Base-by-base conservation (phyloP, 2,888 invertebrate species). In the Lycophotia porphyrea region DNA sequence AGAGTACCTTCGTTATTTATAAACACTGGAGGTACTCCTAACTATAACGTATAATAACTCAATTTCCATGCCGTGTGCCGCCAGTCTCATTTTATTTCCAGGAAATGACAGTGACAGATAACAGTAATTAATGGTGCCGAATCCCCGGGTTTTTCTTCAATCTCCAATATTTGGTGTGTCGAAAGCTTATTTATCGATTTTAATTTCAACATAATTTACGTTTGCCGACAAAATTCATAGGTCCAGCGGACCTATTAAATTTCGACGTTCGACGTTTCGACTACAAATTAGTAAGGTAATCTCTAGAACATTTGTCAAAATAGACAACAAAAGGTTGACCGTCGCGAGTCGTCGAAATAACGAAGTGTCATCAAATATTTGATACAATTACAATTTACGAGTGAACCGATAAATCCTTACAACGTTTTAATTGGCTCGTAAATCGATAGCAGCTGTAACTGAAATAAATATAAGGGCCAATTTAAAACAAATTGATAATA, bases 381-480 rank as follows among this genome's bases (percentile, higher is more conserved):
- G 75, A 82, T 83, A 82, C 82, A 79, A 86, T 86, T 79, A 84
- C 78, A 84, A 76, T 88, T 86, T 85, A 88, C 84, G 88, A 87
- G 84, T 86, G 86, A 76, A 82, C 86, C 87, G 82, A 90, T 91
- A 88, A 88, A 88, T 91, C 83, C 49, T 73, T 78, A 80, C 78
- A 79, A 68, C 90, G 84, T 87, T 92, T 93, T 94, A 94, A 95
- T 95, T 95, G 95, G 93, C 89, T 92, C 93, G 92, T 94, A 94
- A 94, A 95, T 93, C 93, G 93, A 93, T 92, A 92, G 91, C 90
- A 93, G 93, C 94, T 93, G 95, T 92, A 91, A 90, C 88, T 83
- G 86, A 92, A 93, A 94, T 93, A 90, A 94, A 93, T 92, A 93
- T 93, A 93, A 93, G 92, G 92, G 92, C 91, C 93, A 92, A 94